Evolutionary conservation across 2,113 vertebrate genomes (phyloP), one percentile per base, ranked within the genome.

Genomic region (Chitala chitala): DNA sequence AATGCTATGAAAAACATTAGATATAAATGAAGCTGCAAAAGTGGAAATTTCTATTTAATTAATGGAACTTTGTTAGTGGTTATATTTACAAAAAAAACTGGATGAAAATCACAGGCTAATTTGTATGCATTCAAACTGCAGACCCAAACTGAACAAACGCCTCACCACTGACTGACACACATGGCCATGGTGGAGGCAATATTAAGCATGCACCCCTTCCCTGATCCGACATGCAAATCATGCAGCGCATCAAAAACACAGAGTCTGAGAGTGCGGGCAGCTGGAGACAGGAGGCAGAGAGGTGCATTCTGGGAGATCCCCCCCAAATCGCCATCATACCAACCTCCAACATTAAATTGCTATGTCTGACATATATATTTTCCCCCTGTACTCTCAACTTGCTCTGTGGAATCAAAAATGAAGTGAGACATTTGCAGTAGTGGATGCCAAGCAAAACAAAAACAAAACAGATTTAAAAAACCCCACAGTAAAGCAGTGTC

Each of bases 321-420:
- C 82, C 78, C 81, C 2, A 29, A 31, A 10, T 78, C 15, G 22
- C 85, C 88, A 76, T 65, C 79, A 80, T 99, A 99, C 97, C 91
- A 98, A 99, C 97, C 97, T 98, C 97, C 95, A 99, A 97, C 97
- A 99, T 99, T 98, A 99, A 96, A 98, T 99, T 99, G 96, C 97
- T 98, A 96, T 98, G 96, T 94, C 96, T 98, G 94, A 99, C 95
- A 98, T 99, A 99, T 93, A 99, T 98, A 97, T 96, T 98, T 91
- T 96, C 95, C 91, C 94, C 96, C 88, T 95, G 89, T 95, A 96
- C 90, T 96, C 93, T 98, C 94, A 95, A 86, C 91, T 91, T 94
- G 88, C 91, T 96, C 97, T 99, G 93, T 89, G 91, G 92, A 91
- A 77, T 83, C 65, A 76, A 76, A 76, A 76, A 42, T 2, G 48